Conservation (phyloP, 2,113 vertebrate genomes). For the Gobio gobio region DNA sequence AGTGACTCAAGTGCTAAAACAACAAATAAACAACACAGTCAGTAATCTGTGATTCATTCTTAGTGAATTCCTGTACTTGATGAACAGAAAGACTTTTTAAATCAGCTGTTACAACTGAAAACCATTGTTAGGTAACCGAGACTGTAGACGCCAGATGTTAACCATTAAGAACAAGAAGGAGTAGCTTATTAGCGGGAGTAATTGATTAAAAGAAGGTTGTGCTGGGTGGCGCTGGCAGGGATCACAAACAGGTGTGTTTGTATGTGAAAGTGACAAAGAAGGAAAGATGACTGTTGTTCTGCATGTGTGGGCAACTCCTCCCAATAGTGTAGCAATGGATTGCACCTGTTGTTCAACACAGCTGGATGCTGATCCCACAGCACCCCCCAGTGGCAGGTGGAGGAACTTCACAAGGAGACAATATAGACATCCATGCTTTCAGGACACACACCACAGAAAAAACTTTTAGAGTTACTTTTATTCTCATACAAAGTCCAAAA, state of each 20-base stretch:
- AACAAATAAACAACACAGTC: neutral
- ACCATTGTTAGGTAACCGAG: neutral
- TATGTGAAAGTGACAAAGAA: slow-evolving; percentile 36
- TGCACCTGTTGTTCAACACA: slow-evolving; percentile 1
- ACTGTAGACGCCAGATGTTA: slow-evolving; percentile 13
- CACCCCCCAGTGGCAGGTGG: slow-evolving; percentile 54
- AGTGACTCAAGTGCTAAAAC: neutral
- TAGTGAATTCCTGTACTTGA: neutral
- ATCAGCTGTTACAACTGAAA: slow-evolving; percentile 5
- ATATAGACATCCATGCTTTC: neutral
- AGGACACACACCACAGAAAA: neutral
- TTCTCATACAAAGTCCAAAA: neutral
- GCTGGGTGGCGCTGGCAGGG: slow-evolving; percentile 23
- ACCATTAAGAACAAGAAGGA: slow-evolving; percentile 29
- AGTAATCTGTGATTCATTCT: neutral
- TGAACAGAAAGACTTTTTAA: neutral
- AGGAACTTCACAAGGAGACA: neutral
- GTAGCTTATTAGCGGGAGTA: slow-evolving; percentile 39
- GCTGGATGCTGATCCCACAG: slow-evolving; percentile 53
- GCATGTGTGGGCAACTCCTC: slow-evolving; percentile 34
- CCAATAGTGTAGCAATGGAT: slow-evolving; percentile 2
- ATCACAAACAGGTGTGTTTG: slow-evolving; percentile 44
- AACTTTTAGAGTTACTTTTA: neutral
- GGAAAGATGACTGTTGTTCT: slow-evolving; percentile 34
- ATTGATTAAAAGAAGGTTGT: slow-evolving; percentile 43